Evolutionary conservation across 1,140 invertebrate species (phyloP).

Genomic region (Subanguina moxae): DNA sequence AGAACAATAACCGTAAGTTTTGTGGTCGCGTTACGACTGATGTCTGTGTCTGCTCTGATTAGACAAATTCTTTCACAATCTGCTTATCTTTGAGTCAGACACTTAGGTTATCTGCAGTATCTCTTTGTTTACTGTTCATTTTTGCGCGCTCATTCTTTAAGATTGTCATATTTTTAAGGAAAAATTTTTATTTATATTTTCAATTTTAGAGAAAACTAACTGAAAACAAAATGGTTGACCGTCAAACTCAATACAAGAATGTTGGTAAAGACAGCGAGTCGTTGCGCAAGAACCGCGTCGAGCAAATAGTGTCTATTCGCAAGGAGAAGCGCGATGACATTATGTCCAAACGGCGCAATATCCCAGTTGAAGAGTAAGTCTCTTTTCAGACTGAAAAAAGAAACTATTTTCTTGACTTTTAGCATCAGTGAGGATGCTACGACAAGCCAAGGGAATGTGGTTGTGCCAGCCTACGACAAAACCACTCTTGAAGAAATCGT

Average conservation of each 20-base stretch:
- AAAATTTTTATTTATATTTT: neutral
- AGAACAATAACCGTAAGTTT: too few species aligned
- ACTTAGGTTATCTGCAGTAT: neutral
- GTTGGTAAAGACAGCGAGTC: conserved; percentile 54
- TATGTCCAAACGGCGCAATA: conserved; percentile 87
- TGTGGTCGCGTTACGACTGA: too few species aligned
- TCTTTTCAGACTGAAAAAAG: neutral
- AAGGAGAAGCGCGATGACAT: conserved; percentile 96
- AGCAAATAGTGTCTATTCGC: conserved; percentile 87
- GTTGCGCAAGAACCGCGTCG: conserved; percentile 68
- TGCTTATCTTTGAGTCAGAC: too few species aligned
- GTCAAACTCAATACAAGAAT: conserved; percentile 57
- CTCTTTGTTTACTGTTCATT: neutral
- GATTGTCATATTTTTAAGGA: neutral
- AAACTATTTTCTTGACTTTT: neutral
- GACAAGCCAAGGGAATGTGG: conserved; percentile 8
- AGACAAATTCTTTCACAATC: too few species aligned
- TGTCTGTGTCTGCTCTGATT: too few species aligned
- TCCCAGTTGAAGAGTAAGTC: conserved; percentile 60
- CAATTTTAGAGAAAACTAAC: neutral
- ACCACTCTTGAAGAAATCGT: conserved; percentile 45
- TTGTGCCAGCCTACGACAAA: conserved; percentile 21
- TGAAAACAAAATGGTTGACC: conserved; percentile 38
- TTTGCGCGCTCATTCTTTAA: conserved; percentile 1
- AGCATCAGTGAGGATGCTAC: conserved; percentile 33